Evolutionary conservation across 2,888 invertebrate genomes (phyloP), one percentile per base, ranked within the genome.

Genomic region (Laspeyria flexula): DNA sequence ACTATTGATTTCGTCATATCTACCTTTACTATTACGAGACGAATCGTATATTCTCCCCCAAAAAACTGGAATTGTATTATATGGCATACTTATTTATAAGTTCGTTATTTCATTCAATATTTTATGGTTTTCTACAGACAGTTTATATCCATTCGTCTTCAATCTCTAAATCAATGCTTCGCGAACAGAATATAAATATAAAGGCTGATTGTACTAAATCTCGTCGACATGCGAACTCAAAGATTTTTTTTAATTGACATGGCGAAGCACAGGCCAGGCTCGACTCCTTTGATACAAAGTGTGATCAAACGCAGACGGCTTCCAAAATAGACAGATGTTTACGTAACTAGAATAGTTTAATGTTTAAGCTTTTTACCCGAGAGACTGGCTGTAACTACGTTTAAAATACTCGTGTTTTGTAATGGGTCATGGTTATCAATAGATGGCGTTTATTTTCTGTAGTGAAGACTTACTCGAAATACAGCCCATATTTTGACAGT

Each of bases 281-380:
- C 27, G 49, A 59, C 65, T 62, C 72, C 71, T 72, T 73, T 73
- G 73, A 73, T 73, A 65, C 62, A 39, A 42, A 38, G 38, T 46
- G 56, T 70, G 73, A 73, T 71, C 55, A 72, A 72, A 79, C 74
- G 58, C 83, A 81, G 83, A 73, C 69, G 65, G 48, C 56, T 50
- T 62, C 55, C 29, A 61, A 79, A 82, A 82, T 81, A 81, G 80
- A 68, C 43, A 25, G 5, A 23, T 73, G 75, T 74, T 73, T 73
- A 73, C 60, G 58, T 59, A 56, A 54, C 67, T 55, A 52, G 60
- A 67, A 65, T 62, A 60, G 62, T 54, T 34, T 48, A 37, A 50
- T 48, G 54, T 42, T 60, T 37, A 42, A 27, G 37, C 39, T 55
- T 66, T 60, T 67, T 53, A 67, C 56, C 45, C 33, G 39, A 51